phyloP scores from a whole-genome alignment of 2,797 vertebrate genomes.

The Microchirus variegatus region DNA sequence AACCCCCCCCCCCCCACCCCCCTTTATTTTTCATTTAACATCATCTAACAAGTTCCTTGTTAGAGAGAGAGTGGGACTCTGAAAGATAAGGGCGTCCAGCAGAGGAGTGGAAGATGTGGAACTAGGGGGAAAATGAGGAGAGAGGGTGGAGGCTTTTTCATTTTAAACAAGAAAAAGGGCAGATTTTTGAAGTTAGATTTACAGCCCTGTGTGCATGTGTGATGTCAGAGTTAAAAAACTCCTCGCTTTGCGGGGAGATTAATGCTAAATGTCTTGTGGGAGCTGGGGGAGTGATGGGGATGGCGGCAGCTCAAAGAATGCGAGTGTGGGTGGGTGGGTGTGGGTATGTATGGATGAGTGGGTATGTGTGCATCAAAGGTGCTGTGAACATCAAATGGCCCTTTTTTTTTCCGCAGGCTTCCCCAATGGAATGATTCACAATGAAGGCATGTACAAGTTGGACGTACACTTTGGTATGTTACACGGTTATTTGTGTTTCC shows the following conservation, averaged over 20 bases:
- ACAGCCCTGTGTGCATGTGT: constrained; percentile 66
- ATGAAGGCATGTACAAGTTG: too few species aligned
- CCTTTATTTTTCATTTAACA: constrained; percentile 51
- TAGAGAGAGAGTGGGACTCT: constrained; percentile 25
- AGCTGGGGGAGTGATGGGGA: constrained; percentile 70
- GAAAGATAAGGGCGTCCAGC: constrained; percentile 65
- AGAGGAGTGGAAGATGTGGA: constrained; percentile 61
- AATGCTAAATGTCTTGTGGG: constrained; percentile 78
- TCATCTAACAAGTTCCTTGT: constrained; percentile 53
- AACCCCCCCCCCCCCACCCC: constrained; percentile 10
- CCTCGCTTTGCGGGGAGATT: constrained; percentile 73
- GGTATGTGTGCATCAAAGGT: constrained; percentile 47
- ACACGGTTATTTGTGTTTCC: too few species aligned
- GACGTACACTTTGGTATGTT: too few species aligned
- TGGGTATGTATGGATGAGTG: constrained; percentile 37
- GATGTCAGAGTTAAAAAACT: constrained; percentile 78
- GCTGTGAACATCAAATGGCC: constrained; percentile 2
- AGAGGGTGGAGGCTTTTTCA: constrained; percentile 61
- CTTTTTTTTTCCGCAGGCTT: too few species aligned
- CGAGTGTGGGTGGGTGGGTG: constrained; percentile 42
- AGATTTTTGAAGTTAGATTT: constrained; percentile 78
- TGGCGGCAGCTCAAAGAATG: constrained; percentile 74
- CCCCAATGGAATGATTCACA: constrained; percentile 8
- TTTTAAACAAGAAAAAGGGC: constrained; percentile 51
- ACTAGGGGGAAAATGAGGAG: constrained; percentile 69